Percentiles rank a stretch among this genome's conserved stretches.
Evolutionary conservation across 2,113 vertebrate species (phyloP).

Genomic region (Phodopus roborovskii): DNA sequence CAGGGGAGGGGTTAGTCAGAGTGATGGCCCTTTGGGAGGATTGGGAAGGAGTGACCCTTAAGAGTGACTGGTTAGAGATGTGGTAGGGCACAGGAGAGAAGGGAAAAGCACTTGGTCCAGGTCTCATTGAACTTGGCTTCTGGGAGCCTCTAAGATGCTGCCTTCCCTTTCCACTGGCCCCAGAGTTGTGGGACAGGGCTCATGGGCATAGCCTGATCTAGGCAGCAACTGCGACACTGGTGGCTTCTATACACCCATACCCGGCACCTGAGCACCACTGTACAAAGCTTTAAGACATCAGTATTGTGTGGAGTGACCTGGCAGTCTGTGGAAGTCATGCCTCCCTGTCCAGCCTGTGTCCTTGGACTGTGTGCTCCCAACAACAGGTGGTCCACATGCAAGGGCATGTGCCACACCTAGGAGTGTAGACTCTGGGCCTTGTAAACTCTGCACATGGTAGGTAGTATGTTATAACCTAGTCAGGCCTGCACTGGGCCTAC

Average conservation of each 20-base stretch:
- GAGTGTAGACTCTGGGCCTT: neutral
- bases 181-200: neutral
- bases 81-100: neutral
- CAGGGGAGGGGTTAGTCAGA: neutral
- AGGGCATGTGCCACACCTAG: neutral
- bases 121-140: neutral
- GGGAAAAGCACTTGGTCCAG: neutral
- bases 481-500: neutral
- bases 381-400: neutral
- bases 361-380: neutral
- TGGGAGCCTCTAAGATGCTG: neutral
- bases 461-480: neutral
- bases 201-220: neutral
- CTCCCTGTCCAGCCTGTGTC: neutral
- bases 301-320: too few species aligned
- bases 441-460: neutral
- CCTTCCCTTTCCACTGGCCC: neutral
- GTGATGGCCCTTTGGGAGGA: neutral
- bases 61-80: neutral
- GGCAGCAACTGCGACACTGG: neutral
- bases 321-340: neutral
- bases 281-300: neutral
- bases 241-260: neutral
- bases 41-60: neutral
- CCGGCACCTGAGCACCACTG: neutral